These are phyloP conservation scores for Otolemur crassicaudatus DNA, from an alignment of 2,797 vertebrate genomes.

Conservation along the genomic window DNA sequence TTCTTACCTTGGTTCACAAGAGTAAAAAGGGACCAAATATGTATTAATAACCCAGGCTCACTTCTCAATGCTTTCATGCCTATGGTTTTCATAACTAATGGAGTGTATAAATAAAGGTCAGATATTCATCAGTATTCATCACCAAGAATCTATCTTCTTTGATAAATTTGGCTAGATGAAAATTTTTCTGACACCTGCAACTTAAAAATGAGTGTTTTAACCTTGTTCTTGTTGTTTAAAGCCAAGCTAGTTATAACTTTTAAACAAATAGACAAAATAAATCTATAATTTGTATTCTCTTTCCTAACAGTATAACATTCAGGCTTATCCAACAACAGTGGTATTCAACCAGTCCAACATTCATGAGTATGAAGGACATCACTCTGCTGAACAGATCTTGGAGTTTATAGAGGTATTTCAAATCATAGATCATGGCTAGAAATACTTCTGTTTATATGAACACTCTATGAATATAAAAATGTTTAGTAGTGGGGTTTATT, in stretches of 20 bases:
- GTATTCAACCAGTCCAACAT: slow-evolving; percentile 96
- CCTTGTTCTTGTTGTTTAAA: not conserved
- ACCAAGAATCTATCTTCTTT: slow-evolving; percentile 7
- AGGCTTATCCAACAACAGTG: slow-evolving; percentile 97
- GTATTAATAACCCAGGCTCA: not conserved
- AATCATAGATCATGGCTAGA: not conserved
- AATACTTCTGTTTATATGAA: not conserved
- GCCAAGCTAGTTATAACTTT: slow-evolving; percentile 40
- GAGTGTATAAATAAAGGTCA: not conserved
- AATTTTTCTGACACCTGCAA: not conserved
- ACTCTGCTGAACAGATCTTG: slow-evolving; percentile 96
- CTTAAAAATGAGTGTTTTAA: slow-evolving; percentile 10
- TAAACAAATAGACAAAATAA: slow-evolving; percentile 50
- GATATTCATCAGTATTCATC: not conserved
- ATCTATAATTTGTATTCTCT: slow-evolving; percentile 65
- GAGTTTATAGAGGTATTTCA: slow-evolving; percentile 96
- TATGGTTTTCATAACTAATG: not conserved
- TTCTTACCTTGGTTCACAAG: not conserved
- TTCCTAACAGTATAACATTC: slow-evolving; percentile 94
- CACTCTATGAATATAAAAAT: not conserved
- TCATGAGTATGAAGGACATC: slow-evolving; percentile 97
- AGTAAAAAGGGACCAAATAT: not conserved
- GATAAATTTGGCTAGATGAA: not conserved
- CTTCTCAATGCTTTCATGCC: not conserved
- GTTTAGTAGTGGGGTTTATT: not conserved